Evolutionary conservation across 2,888 invertebrate genomes (phyloP), one percentile per base, ranked within the genome.

Genomic region (Heliconius sara): DNA sequence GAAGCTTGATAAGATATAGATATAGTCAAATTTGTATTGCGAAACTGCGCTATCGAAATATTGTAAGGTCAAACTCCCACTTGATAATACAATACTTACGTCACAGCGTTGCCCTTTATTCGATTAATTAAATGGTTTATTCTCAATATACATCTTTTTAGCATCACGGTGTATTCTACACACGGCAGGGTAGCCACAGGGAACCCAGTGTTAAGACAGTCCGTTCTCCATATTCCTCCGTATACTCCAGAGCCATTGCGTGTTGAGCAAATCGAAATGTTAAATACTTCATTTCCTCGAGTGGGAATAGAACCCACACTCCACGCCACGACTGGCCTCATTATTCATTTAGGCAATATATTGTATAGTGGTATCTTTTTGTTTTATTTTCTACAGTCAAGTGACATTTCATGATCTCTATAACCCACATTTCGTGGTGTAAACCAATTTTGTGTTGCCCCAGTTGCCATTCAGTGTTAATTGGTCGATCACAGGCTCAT

Each of bases 401-500:
- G 22, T 57, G 57, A 57, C 22, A 30, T 52, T 72, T 73, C 34
- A 22, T n/a, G 68, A 68, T 52, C n/a, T 70, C 13, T 16, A 3
- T 43, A 16, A 70, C 25, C 25, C 25, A 43, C 25, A 68, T 57
- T 73, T 25, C n/a, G 34, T 34, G 34, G 60, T 30, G n/a, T 73
- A 13, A 60, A 34, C 73, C 16, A 73, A 60, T 73, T 73, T 73
- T 73, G 34, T 25, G 43, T 22, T 76, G 79, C 73, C 76, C 75
- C 76, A 79, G 30, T 60, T 79, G 70, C 57, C 78, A 71, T 79
- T 78, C 57, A 47, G 79, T 87, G 87, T 84, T 91, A 91, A 92
- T 89, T 89, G 85, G 82, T 80, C 80, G 85, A 83, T 89, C 90
- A 90, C 88, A 88, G 84, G 75, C 65, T 65, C 25, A 22, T 34